Evolutionary conservation across 2,113 vertebrate genomes (phyloP).

Genomic region (Saguinus imperator): DNA sequence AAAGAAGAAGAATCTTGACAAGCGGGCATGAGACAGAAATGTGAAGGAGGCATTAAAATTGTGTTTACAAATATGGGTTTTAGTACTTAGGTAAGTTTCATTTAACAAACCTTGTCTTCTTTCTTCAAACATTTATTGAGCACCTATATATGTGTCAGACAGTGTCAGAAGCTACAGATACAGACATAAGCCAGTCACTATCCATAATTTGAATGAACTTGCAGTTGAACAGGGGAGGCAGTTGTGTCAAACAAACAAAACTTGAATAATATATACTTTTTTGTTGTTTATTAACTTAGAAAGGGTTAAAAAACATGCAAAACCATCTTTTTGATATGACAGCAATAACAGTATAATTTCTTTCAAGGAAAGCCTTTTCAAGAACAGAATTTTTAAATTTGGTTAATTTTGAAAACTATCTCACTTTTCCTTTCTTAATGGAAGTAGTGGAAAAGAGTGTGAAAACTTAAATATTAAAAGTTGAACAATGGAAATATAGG

Average conservation of each 20-base stretch:
- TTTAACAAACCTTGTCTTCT: not conserved
- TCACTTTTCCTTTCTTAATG: not conserved
- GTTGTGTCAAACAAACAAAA: not conserved
- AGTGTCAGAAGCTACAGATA: not conserved
- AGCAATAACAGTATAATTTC: not conserved
- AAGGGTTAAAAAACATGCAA: not conserved
- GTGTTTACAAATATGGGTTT: not conserved
- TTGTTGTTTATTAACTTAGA: not conserved
- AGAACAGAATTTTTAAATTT: conserved; percentile 37
- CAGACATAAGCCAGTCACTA: not conserved
- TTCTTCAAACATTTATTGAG: not conserved
- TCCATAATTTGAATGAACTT: not conserved
- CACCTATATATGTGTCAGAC: not conserved
- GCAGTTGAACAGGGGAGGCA: not conserved
- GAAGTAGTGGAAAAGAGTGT: not conserved
- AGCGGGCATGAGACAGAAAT: not conserved
- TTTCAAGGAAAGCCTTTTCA: not conserved
- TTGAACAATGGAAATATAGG: not conserved
- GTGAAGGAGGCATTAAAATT: not conserved
- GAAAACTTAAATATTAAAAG: not conserved
- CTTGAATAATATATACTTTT: not conserved
- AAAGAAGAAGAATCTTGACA: not conserved
- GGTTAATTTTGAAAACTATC: not conserved
- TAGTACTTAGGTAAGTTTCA: not conserved
- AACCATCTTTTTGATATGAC: not conserved